Conservation (phyloP, 2,113 vertebrate genomes). For the Corythornis madagascariensis region DNA sequence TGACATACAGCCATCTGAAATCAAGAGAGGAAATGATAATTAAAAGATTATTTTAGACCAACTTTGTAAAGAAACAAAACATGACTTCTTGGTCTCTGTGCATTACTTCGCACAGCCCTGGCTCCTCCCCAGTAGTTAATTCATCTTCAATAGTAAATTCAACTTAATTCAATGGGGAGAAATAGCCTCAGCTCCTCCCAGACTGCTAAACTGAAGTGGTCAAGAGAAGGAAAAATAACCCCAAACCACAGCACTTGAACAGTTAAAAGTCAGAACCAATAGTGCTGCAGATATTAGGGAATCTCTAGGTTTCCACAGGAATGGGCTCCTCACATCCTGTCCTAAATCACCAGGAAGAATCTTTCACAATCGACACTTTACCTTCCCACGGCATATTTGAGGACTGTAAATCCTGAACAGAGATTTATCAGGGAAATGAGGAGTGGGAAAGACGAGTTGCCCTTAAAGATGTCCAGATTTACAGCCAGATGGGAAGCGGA, state of each 20-base stretch:
- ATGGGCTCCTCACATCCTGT: constrained; percentile 34
- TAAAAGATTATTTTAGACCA: neutral
- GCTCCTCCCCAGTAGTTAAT: neutral
- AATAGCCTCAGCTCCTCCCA: neutral
- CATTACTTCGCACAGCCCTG: neutral
- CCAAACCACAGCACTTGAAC: neutral
- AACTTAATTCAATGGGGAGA: neutral
- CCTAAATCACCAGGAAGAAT: constrained; percentile 14
- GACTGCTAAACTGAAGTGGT: neutral
- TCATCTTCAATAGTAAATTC: neutral
- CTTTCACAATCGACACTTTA: neutral
- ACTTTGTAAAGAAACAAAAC: neutral
- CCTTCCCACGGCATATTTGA: constrained; percentile 7
- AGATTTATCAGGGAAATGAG: constrained; percentile 30
- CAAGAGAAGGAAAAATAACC: neutral
- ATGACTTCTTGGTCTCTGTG: neutral
- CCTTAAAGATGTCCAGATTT: constrained; percentile 56
- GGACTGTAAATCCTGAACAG: neutral
- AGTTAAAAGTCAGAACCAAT: neutral
- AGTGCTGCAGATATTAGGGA: neutral
- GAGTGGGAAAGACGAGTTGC: constrained; percentile 25
- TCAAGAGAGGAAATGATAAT: neutral
- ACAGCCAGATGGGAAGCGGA: constrained; percentile 30
- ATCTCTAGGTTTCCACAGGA: neutral
- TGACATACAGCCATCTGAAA: neutral